Evolutionary conservation across 1,140 invertebrate genomes (phyloP), one percentile per base, ranked within the genome.

Genomic region (Lycorma delicatula): DNA sequence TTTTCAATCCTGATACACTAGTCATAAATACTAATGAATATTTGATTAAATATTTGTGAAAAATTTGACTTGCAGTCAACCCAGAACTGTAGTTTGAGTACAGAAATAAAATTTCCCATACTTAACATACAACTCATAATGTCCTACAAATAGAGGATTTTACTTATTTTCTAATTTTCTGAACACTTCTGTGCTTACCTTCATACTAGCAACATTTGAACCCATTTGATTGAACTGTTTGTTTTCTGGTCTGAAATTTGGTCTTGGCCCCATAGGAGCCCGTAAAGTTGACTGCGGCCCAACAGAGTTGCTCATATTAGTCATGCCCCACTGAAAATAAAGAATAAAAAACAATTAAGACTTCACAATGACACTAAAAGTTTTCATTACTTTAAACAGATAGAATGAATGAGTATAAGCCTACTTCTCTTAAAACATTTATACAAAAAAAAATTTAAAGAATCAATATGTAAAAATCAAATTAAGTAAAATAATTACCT

Each of bases 161-260:
- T n/a, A n/a, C n/a, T n/a, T n/a, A n/a, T n/a, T n/a, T n/a, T n/a
- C n/a, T n/a, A n/a, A n/a, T n/a, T n/a, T n/a, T n/a, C n/a, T n/a
- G n/a, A n/a, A n/a, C n/a, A n/a, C n/a, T 25, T 11, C 22, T 12
- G 11, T 51, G 23, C 63, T 49, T 56, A 67, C 67, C 60, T 70
- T 70, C 28, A 64, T 59, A 28, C 69, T 68, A n/a, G n/a, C n/a
- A 20, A 66, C 64, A 27, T 69, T 68, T 52, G 69, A 68, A 58
- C 71, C 64, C 61, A 75, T 72, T 44, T 52, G 60, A 23, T 64
- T 61, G 58, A 70, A 72, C 2, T 67, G 70, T 63, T 75, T 76
- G 1, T 70, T 71, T 29, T 71, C 70, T 26, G 68, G 67, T 38
- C 65, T 67, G 64, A 62, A 71, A 22, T 56, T 63, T 58, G 57